Evolutionary conservation across 2,113 vertebrate species (phyloP), one percentile per base, ranked within the genome.

Genomic region (Lipophrys pholis): DNA sequence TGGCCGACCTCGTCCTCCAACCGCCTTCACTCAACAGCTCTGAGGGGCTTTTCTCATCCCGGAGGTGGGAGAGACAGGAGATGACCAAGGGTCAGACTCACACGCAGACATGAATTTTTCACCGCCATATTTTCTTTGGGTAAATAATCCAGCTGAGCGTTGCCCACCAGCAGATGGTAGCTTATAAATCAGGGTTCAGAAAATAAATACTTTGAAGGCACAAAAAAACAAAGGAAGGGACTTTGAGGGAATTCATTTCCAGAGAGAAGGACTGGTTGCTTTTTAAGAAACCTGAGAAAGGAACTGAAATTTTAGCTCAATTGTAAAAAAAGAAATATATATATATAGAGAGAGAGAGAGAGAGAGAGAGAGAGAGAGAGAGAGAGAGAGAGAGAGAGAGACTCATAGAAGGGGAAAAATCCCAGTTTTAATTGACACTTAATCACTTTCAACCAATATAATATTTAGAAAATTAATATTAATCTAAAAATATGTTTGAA

Each of bases 41-140:
- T 39, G 66, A 89, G 83, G 81, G 71, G 73, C 72, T 89, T 90
- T 89, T 90, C 80, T 86, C 83, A 89, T 91, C 73, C 57, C 74
- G 52, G 83, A 77, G 73, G 60, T 76, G 72, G 71, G 67, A 69
- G 59, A 72, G 71, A 65, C 78, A 74, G 57, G 71, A 79, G 79
- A 85, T 74, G 89, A 65, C 86, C 81, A 62, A 50, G 76, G 91
- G 90, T 93, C 92, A 92, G 83, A 73, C 69, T 49, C 78, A 89
- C 85, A 81, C 48, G 30, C 77, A 88, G 80, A 60, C 87, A 92
- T 91, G 68, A 88, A 90, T 90, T 92, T 94, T 92, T 91, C 82
- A 91, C 85, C 62, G 39, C 70, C 69, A 82, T 88, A 90, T 91
- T 93, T 93, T 90, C 86, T 83, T 84, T 90, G 83, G 76, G 91